These are phyloP conservation scores for Pseudococcus jackbeardsleyi DNA, from an alignment of 2,888 invertebrate genomes.

Conservation along the genomic window DNA sequence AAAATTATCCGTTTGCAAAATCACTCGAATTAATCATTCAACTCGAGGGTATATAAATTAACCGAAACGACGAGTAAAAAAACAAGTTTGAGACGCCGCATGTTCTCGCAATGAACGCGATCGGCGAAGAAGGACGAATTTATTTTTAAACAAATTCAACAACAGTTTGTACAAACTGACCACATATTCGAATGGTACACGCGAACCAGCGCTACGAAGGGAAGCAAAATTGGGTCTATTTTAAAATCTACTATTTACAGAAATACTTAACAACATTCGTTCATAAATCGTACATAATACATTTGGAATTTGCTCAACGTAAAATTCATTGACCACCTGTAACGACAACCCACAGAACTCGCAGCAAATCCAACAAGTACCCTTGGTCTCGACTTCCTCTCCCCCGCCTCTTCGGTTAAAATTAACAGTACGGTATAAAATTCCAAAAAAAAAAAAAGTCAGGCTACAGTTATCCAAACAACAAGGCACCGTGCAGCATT, in stretches of 20 bases:
- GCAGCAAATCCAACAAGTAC: background rate
- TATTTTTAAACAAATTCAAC: slow-evolving; percentile 38
- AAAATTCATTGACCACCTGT: slow-evolving; percentile 10
- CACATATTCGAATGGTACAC: background rate
- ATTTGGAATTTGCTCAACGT: background rate
- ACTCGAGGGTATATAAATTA: background rate
- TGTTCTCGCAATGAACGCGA: background rate
- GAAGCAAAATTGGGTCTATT: background rate
- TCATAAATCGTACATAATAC: background rate
- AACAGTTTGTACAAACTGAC: background rate
- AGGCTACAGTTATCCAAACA: background rate
- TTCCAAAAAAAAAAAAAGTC: background rate
- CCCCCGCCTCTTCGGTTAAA: background rate
- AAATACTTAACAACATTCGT: background rate
- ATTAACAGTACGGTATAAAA: background rate
- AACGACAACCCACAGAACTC: background rate
- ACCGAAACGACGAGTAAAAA: background rate
- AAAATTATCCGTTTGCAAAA: background rate
- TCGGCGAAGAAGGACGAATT: slow-evolving; percentile 35
- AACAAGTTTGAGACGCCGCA: background rate
- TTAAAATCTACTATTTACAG: background rate
- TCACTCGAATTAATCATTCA: background rate
- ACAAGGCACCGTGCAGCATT: background rate
- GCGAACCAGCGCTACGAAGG: background rate
- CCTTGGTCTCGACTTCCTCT: no score